Conservation (phyloP, 2,113 vertebrate species). For the Polypterus senegalus region DNA sequence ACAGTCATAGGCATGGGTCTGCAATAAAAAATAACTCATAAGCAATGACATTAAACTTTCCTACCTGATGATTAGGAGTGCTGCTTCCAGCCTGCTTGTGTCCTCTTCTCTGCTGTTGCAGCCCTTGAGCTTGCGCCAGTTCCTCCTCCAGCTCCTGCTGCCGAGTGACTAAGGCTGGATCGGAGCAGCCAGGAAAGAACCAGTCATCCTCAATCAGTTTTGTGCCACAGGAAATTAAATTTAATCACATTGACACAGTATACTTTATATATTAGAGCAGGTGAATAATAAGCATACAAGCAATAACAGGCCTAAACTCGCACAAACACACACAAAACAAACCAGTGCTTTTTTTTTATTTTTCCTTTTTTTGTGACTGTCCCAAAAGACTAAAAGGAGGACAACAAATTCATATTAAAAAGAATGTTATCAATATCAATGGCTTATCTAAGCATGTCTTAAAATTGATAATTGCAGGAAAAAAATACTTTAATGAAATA, state of each 20-base stretch:
- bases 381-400: slow-evolving; percentile 12
- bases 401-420: too few species aligned
- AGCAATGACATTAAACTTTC: background rate
- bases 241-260: slow-evolving; percentile 36
- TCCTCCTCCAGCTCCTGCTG: slow-evolving; percentile 93
- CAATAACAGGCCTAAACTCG: slow-evolving; percentile 20
- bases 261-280: slow-evolving; percentile 16
- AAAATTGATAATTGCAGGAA: too few species aligned
- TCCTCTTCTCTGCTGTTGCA: slow-evolving; percentile 41
- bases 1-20: too few species aligned
- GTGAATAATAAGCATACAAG: slow-evolving; percentile 23
- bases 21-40: too few species aligned
- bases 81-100: slow-evolving; percentile 43
- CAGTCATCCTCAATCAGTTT: slow-evolving; percentile 99
- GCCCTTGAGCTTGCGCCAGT: slow-evolving; percentile 61
- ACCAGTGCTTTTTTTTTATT: background rate
- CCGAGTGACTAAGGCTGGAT: slow-evolving; percentile 83
- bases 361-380: slow-evolving; percentile 24
- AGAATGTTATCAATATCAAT: too few species aligned
- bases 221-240: slow-evolving; percentile 79
- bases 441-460: too few species aligned
- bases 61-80: slow-evolving; percentile 62
- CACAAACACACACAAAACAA: background rate
- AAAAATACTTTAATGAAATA: too few species aligned
- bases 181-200: slow-evolving; percentile 97